Evolutionary conservation across 1,140 invertebrate genomes (phyloP).

Genomic region (Trichonephila clavipes): DNA sequence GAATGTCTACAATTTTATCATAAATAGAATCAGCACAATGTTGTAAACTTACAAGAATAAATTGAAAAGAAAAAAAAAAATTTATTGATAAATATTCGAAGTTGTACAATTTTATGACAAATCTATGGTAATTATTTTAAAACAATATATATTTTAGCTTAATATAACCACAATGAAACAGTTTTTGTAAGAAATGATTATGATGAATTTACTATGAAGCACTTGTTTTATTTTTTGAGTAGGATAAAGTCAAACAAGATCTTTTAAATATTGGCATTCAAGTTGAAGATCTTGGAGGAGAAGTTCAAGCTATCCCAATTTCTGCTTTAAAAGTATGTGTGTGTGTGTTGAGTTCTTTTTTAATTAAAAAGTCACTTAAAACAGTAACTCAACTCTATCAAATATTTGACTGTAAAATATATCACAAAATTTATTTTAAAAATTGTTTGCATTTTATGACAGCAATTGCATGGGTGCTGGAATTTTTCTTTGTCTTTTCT

Average conservation of each 20-base stretch:
- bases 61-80: too few species aligned
- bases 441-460: not conserved
- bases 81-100: not conserved
- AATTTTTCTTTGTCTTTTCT: too few species aligned
- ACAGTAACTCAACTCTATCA: too few species aligned
- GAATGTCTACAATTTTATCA: not conserved
- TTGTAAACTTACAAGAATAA: too few species aligned
- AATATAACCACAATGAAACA: too few species aligned
- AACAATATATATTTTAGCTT: too few species aligned
- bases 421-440: not conserved
- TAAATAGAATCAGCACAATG: not conserved
- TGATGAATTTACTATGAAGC: not conserved
- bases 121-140: too few species aligned
- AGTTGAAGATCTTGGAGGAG: conserved; percentile 94
- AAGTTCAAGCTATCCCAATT: conserved; percentile 94
- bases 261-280: conserved; percentile 89
- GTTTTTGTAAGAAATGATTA: not conserved
- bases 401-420: not conserved
- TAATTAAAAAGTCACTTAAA: too few species aligned
- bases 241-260: conserved; percentile 89
- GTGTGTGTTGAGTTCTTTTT: too few species aligned
- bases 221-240: conserved; percentile 76
- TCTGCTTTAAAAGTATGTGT: conserved; percentile 87
- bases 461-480: too few species aligned
- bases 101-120: not conserved